phyloP scores from a whole-genome alignment of 2,888 invertebrate genomes.

The Synanthedon tipuliformis region DNA sequence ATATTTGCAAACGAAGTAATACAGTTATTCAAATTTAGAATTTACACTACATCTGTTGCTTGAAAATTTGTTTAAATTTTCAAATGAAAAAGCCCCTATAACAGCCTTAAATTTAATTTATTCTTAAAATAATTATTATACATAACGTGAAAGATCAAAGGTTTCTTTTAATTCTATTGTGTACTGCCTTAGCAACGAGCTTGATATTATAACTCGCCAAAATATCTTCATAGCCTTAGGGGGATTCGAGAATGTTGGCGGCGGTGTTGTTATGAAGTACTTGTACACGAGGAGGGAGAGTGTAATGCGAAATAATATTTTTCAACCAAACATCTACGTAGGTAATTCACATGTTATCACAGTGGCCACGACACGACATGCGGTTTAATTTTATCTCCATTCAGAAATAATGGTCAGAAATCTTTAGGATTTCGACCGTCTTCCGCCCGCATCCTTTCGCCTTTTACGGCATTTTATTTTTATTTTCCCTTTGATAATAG shows the following conservation, averaged over 20 bases:
- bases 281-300: background rate
- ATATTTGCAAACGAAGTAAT: too few species aligned
- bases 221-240: background rate
- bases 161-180: background rate
- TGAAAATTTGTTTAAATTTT: too few species aligned
- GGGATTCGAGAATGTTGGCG: background rate
- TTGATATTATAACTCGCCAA: background rate
- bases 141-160: background rate
- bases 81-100: too few species aligned
- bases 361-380: constrained; percentile 10
- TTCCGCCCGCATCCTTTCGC: constrained; percentile 7
- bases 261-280: background rate
- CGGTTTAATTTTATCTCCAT: constrained; percentile 21
- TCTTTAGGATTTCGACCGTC: constrained; percentile 19
- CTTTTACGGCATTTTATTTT: constrained; percentile 2
- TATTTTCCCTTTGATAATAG: constrained; percentile 5
- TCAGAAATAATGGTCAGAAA: constrained; percentile 23
- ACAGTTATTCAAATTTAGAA: too few species aligned
- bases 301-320: background rate
- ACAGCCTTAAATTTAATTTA: too few species aligned
- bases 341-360: constrained; percentile 11
- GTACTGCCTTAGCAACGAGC: background rate
- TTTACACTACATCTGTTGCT: too few species aligned
- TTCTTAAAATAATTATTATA: too few species aligned
- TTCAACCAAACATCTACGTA: constrained; percentile 4